Conservation (phyloP, 2,113 vertebrate species). For the Choloepus hoffmanni region DNA sequence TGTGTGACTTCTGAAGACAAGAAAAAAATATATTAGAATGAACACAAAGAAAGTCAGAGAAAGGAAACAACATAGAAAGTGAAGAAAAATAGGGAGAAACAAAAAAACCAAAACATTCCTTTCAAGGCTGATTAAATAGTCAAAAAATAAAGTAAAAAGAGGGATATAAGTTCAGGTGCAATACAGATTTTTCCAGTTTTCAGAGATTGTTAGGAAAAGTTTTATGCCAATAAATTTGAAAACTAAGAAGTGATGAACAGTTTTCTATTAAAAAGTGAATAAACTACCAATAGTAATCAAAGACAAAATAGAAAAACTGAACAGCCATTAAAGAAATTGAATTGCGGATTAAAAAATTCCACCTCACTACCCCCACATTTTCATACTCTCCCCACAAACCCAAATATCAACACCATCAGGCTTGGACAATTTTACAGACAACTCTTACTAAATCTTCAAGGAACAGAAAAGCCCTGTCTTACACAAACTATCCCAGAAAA, state of each 20-base stretch:
- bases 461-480: conserved; percentile 66
- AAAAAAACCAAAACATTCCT: background rate
- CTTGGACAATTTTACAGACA: conserved; percentile 61
- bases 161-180: background rate
- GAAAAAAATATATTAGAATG: background rate
- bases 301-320: background rate
- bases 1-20: background rate
- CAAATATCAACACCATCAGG: conserved; percentile 39
- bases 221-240: conserved; percentile 36
- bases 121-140: background rate
- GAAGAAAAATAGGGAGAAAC: background rate
- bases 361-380: background rate
- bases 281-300: background rate
- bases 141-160: background rate
- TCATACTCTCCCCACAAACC: background rate
- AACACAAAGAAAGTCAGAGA: background rate
- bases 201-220: background rate
- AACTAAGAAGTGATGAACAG: background rate
- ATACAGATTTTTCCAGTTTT: background rate
- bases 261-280: background rate
- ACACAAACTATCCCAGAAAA: conserved; percentile 73
- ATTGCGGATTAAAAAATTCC: background rate
- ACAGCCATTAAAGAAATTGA: conserved; percentile 30
- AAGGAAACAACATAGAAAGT: background rate
- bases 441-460: conserved; percentile 63